Conservation (phyloP, 37 sponge, comb jelly and placozoan species). For the Halisarca cf. caerulea region DNA sequence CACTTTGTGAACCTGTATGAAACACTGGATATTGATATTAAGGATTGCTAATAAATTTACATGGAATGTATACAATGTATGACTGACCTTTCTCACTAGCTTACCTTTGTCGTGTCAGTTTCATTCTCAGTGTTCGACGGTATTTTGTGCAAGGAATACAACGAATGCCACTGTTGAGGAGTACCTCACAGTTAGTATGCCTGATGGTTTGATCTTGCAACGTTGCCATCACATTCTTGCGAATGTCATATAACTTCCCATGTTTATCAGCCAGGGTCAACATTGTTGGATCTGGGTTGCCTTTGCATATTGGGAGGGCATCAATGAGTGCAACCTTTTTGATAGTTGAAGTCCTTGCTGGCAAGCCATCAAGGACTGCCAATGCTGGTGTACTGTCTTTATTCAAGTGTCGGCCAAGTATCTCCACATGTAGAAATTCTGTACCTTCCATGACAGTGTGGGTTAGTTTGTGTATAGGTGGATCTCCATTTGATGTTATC, state of each 20-base stretch:
- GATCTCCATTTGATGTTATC: not conserved
- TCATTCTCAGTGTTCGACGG: not conserved
- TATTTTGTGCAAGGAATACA: not conserved
- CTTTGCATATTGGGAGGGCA: not conserved
- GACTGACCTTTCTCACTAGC: not conserved
- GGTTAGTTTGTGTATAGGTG: not conserved
- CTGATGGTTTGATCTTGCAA: not conserved
- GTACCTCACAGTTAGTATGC: not conserved
- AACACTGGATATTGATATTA: too few species aligned
- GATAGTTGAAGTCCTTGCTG: not conserved
- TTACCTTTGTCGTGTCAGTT: not conserved
- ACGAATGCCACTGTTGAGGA: not conserved
- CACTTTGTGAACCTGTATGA: not conserved
- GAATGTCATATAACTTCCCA: not conserved
- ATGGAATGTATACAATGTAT: not conserved
- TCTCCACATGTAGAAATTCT: not conserved
- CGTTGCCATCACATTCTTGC: not conserved
- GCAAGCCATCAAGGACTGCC: not conserved
- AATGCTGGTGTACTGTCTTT: constrained; percentile 4
- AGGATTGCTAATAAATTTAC: not conserved
- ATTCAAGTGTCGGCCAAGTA: not conserved
- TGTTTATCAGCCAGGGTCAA: not conserved
- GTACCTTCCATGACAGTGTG: not conserved
- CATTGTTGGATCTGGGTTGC: not conserved
- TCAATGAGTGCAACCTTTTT: not conserved